These are phyloP conservation scores for Alouatta palliata DNA, from an alignment of 2,113 vertebrate species.

Conservation along the genomic window DNA sequence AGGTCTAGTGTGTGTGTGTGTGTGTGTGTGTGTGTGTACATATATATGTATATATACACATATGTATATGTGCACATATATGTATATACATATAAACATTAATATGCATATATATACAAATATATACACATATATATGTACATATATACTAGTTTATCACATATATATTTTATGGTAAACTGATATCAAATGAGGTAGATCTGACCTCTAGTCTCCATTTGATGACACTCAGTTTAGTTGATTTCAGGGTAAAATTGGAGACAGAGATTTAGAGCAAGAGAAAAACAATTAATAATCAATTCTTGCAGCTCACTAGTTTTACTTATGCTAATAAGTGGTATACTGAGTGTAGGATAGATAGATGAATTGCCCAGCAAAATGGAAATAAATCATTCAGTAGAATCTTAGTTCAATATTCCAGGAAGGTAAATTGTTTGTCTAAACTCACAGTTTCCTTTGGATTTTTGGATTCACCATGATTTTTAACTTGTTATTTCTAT, in stretches of 20 bases:
- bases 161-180: neutral
- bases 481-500: neutral
- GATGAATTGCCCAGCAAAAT: neutral
- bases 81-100: too few relatives aligned
- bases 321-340: neutral
- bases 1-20: too few relatives aligned
- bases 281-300: neutral
- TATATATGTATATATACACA: too few relatives aligned
- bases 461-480: neutral
- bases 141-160: too few relatives aligned
- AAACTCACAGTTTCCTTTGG: neutral
- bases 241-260: neutral
- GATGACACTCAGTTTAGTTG: neutral
- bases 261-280: neutral
- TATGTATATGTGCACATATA: too few relatives aligned
- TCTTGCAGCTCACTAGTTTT: neutral
- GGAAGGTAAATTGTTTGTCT: neutral
- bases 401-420: neutral
- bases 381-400: neutral
- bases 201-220: neutral
- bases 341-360: neutral
- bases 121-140: too few relatives aligned
- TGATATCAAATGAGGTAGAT: neutral
- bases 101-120: rapidly evolving
- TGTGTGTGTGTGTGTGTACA: too few relatives aligned